Conservation (phyloP, 1,140 invertebrate species). For the Psix sp. region DNA sequence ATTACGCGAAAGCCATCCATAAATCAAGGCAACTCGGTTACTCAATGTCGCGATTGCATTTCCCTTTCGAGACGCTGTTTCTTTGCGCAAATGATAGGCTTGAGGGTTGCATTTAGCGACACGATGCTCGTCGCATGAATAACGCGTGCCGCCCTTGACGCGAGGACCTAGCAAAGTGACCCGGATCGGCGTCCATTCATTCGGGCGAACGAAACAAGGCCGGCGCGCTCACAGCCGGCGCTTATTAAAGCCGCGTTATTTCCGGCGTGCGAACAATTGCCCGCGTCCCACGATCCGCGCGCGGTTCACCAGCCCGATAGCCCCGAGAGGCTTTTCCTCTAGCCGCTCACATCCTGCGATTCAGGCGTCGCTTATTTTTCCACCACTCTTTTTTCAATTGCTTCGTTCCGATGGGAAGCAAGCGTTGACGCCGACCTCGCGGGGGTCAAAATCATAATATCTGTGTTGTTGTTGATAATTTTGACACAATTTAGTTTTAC, state of each 20-base stretch:
- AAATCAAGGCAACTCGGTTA: slow-evolving; percentile 9
- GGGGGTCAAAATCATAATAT: slow-evolving; percentile 17
- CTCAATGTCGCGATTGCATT: slow-evolving; percentile 11
- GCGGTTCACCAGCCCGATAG: slow-evolving; percentile 28
- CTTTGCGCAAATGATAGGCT: slow-evolving; percentile 26
- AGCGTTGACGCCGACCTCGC: slow-evolving; percentile 17
- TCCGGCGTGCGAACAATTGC: slow-evolving; percentile 60
- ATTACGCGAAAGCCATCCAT: slow-evolving; percentile 21
- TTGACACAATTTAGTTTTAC: too few relatives aligned
- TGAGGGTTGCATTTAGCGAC: slow-evolving; percentile 4
- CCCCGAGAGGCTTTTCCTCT: slow-evolving; percentile 30
- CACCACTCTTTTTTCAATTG: slow-evolving; percentile 60
- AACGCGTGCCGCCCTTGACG: slow-evolving; percentile 27
- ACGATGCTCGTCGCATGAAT: slow-evolving; percentile 5
- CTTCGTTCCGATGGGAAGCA: slow-evolving; percentile 60
- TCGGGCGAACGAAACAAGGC: slow-evolving; percentile 31
- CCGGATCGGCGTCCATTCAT: slow-evolving; percentile 47
- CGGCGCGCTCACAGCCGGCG: slow-evolving; percentile 23
- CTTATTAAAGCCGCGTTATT: slow-evolving; percentile 63
- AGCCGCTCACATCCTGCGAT: slow-evolving; percentile 67
- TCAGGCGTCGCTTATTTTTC: slow-evolving; percentile 62
- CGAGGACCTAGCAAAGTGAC: slow-evolving; percentile 24
- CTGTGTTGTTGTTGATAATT: too few relatives aligned
- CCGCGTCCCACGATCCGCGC: slow-evolving; percentile 54
- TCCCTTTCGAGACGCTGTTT: background rate